phyloP scores from a whole-genome alignment of 2,113 vertebrate species.

The Thryonomys swinderianus region DNA sequence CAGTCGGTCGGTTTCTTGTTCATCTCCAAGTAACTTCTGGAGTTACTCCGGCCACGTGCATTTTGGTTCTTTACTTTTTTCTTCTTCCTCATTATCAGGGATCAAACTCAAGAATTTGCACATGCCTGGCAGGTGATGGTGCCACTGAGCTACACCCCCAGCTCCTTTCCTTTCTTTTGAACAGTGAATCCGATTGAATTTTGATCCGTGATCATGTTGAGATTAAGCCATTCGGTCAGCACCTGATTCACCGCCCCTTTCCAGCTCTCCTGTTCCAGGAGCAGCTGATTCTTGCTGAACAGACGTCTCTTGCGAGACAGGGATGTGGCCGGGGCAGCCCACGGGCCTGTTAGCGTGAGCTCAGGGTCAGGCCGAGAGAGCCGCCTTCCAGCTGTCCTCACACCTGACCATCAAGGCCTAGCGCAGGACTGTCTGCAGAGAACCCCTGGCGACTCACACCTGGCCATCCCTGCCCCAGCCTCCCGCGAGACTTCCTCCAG shows the following conservation, averaged over 20 bases:
- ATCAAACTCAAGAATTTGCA: too few species aligned
- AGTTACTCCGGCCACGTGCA: background rate
- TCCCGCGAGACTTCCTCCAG: background rate
- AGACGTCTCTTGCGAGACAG: background rate
- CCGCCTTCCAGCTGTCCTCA: background rate
- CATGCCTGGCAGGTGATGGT: too few species aligned
- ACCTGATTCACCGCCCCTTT: background rate
- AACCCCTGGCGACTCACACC: background rate
- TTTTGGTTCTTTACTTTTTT: background rate
- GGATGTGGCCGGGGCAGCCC: background rate
- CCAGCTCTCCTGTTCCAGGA: background rate
- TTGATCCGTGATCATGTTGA: background rate
- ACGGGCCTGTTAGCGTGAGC: background rate
- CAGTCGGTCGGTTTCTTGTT: background rate
- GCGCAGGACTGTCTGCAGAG: background rate
- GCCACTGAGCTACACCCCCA: too few species aligned
- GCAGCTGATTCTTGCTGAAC: background rate
- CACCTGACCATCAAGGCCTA: background rate
- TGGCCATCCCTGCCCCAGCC: rapidly evolving
- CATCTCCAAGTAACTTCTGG: background rate
- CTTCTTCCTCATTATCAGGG: too few species aligned
- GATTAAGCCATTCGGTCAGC: background rate
- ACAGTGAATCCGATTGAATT: background rate
- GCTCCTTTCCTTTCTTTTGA: background rate
- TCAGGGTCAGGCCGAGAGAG: background rate